phyloP scores from a whole-genome alignment of 2,888 invertebrate species.

The Apamea anceps region DNA sequence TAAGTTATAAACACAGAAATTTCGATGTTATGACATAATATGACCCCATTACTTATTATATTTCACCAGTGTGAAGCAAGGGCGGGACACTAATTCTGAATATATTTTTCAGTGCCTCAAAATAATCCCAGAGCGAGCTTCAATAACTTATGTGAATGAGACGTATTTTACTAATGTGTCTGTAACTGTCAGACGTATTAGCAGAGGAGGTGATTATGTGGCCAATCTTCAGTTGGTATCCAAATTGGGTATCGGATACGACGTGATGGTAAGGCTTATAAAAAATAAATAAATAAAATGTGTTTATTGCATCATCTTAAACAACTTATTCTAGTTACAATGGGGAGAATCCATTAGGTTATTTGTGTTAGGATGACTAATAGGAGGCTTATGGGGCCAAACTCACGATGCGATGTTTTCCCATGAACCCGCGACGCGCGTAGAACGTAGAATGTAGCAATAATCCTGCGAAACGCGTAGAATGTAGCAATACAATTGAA shows the following conservation, averaged over 20 bases:
- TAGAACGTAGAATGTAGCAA: neutral
- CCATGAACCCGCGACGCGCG: no score
- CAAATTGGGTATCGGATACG: slow-evolving; percentile 1
- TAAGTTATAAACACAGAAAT: neutral
- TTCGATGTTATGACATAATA: neutral
- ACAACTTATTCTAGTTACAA: no score
- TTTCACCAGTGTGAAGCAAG: neutral
- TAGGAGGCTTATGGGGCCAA: neutral
- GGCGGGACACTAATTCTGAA: neutral
- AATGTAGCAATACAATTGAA: neutral
- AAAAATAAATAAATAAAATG: no score
- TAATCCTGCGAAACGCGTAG: neutral
- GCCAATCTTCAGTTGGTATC: slow-evolving; percentile 43
- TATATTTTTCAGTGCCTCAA: slow-evolving; percentile 44
- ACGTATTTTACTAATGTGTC: slow-evolving; percentile 12
- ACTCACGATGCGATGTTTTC: neutral
- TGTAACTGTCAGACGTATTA: slow-evolving; percentile 43
- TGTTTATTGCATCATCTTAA: no score
- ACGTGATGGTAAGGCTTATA: slow-evolving; percentile 29
- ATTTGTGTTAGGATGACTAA: no score
- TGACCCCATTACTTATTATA: neutral
- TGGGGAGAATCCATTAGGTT: no score
- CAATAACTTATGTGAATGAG: slow-evolving; percentile 21
- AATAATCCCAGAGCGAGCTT: slow-evolving; percentile 37
- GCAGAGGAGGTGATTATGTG: slow-evolving; percentile 52